Conservation (phyloP, 2,888 invertebrate genomes). For the Drosophila demipolita region DNA sequence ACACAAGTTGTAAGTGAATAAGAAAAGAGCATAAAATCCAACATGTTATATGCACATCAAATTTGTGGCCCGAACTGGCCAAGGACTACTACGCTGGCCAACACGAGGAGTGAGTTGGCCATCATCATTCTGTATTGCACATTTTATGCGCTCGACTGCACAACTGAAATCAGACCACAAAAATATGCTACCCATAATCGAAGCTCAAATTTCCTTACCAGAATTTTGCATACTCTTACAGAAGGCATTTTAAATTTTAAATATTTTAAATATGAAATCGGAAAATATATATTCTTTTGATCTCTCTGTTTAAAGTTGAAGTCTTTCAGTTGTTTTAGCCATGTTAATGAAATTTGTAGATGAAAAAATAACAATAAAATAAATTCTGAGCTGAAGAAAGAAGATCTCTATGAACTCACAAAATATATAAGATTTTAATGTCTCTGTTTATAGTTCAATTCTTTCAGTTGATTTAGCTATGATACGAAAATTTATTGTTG, state of each 20-base stretch:
- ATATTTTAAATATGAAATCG: too few relatives aligned
- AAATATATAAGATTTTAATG: too few relatives aligned
- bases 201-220: conserved; percentile 27
- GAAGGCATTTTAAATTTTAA: neutral
- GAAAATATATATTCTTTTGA: too few relatives aligned
- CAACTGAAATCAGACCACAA: conserved; percentile 44
- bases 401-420: too few relatives aligned
- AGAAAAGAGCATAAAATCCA: conserved; percentile 11
- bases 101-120: conserved; percentile 41
- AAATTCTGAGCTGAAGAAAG: too few relatives aligned
- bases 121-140: conserved; percentile 76
- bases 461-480: neutral
- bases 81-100: conserved; percentile 51
- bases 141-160: conserved; percentile 72
- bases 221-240: neutral
- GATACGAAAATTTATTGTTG: neutral
- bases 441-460: neutral
- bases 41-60: conserved; percentile 67
- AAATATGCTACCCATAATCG: neutral
- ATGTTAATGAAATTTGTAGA: neutral
- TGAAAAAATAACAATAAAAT: too few relatives aligned
- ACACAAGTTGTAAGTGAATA: conserved; percentile 11
- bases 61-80: conserved; percentile 57
- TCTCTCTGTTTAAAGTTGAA: neutral
- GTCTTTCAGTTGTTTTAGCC: neutral